phyloP scores from a whole-genome alignment of 1,140 invertebrate genomes.

The Rhopalosiphum padi region DNA sequence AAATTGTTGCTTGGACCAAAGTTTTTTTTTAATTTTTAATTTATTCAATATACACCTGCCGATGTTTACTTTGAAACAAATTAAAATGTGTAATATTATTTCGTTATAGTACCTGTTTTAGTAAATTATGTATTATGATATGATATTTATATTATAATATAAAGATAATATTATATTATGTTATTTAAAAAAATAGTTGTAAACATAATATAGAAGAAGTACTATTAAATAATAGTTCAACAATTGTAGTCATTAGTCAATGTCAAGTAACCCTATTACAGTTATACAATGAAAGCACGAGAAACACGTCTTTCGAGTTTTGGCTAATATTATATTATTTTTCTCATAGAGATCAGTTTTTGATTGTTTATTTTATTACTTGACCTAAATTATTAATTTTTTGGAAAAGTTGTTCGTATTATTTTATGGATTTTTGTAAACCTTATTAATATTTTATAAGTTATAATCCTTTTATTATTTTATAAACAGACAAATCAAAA shows the following conservation, averaged over 20 bases:
- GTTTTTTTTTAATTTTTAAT: not conserved
- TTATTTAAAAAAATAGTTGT: not conserved
- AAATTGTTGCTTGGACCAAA: not conserved
- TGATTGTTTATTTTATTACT: not conserved
- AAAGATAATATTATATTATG: not conserved
- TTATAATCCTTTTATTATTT: not conserved
- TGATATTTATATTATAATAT: not conserved
- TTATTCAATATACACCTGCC: not conserved
- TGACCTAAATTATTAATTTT: slow-evolving; percentile 2
- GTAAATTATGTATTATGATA: not conserved
- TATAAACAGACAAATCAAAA: not conserved
- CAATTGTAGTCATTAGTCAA: not conserved
- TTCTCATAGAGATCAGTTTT: not conserved
- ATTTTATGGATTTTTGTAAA: not conserved
- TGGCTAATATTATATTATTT: not conserved
- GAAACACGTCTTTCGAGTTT: not conserved
- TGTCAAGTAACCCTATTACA: not conserved
- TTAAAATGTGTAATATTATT: not conserved
- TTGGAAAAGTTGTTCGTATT: not conserved
- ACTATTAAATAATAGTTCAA: not conserved
- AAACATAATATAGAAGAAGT: not conserved
- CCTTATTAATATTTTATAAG: not conserved
- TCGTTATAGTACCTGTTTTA: not conserved
- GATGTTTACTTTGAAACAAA: not conserved
- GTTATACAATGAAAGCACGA: not conserved